phyloP scores from a whole-genome alignment of 1,140 invertebrate species.

The Drosophila pectinifera region DNA sequence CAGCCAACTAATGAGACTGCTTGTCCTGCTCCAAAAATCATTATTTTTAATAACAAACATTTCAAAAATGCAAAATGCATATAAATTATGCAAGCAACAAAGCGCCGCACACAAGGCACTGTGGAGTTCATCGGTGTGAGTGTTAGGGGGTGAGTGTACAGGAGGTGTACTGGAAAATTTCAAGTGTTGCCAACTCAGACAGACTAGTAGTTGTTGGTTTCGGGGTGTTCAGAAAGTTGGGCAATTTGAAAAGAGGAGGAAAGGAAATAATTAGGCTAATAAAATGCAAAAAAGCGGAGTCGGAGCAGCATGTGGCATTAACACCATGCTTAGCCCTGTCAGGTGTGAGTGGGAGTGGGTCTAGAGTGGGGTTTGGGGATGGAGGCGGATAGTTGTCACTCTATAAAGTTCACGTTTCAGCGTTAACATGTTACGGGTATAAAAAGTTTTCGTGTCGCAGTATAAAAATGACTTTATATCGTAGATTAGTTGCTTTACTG shows the following conservation, averaged over 20 bases:
- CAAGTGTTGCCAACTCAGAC: conserved; percentile 60
- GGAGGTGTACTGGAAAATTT: conserved; percentile 65
- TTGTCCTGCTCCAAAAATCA: conserved; percentile 74
- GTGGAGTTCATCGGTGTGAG: conserved; percentile 29
- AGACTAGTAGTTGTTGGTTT: conserved; percentile 39
- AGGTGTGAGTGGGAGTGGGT: conserved; percentile 37
- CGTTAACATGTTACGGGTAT: conserved; percentile 44
- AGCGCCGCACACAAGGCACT: conserved; percentile 45
- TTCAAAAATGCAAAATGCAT: conserved; percentile 66
- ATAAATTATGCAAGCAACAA: conserved; percentile 63
- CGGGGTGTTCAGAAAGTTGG: conserved; percentile 38
- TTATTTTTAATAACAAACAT: conserved; percentile 68
- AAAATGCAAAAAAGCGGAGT: conserved; percentile 45
- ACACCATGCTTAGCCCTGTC: conserved; percentile 61
- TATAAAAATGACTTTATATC: conserved; percentile 53
- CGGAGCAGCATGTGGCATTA: conserved; percentile 33
- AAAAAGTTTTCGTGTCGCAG: conserved; percentile 46
- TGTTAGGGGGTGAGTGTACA: conserved; percentile 40
- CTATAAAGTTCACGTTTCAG: conserved; percentile 47
- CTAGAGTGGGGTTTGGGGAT: too few relatives aligned
- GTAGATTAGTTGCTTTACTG: conserved; percentile 40
- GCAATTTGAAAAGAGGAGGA: conserved; percentile 54
- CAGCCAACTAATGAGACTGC: conserved; percentile 46
- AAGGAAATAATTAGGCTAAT: conserved; percentile 67
- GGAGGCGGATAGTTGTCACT: conserved; percentile 43